A percentile compares a stretch with the other conserved stretches of the same genome.
Evolutionary conservation across 2,113 vertebrate species (phyloP).

Genomic region (Chlorocebus sabaeus): DNA sequence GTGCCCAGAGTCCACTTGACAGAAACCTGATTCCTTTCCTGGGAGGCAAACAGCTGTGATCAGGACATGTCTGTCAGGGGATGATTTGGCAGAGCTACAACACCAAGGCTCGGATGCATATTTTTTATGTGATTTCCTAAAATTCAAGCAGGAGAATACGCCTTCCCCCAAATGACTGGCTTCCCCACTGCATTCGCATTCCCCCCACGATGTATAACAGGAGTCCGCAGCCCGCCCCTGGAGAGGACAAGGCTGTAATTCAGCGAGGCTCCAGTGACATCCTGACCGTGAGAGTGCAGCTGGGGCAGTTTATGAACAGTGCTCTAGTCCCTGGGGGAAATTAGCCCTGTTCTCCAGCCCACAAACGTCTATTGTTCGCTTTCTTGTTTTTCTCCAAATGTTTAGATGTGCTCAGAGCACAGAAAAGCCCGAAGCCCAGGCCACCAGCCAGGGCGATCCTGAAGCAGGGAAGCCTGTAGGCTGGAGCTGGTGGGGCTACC

Average conservation of each 20-base stretch:
- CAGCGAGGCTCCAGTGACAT: constrained; percentile 72
- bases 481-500: not conserved
- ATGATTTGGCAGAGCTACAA: not conserved
- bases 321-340: constrained; percentile 76
- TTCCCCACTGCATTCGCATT: constrained; percentile 35
- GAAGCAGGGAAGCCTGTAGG: constrained; percentile 58
- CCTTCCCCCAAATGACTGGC: not conserved
- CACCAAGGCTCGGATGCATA: not conserved
- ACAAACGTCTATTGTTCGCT: constrained; percentile 82
- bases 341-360: constrained; percentile 76
- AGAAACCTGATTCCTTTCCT: constrained; percentile 55
- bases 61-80: not conserved
- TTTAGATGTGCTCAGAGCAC: constrained; percentile 78
- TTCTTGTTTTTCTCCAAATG: constrained; percentile 83
- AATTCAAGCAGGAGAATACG: constrained; percentile 45
- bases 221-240: not conserved
- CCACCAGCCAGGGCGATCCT: constrained; percentile 63
- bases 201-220: constrained; percentile 45
- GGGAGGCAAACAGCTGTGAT: constrained; percentile 11
- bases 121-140: constrained; percentile 47
- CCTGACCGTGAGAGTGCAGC: constrained; percentile 80
- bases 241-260: constrained; percentile 77
- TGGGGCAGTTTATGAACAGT: constrained; percentile 78
- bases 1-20: not conserved
- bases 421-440: constrained; percentile 76